Evolutionary conservation across 2,113 vertebrate species (phyloP).

Genomic region (Rhipidura dahli): DNA sequence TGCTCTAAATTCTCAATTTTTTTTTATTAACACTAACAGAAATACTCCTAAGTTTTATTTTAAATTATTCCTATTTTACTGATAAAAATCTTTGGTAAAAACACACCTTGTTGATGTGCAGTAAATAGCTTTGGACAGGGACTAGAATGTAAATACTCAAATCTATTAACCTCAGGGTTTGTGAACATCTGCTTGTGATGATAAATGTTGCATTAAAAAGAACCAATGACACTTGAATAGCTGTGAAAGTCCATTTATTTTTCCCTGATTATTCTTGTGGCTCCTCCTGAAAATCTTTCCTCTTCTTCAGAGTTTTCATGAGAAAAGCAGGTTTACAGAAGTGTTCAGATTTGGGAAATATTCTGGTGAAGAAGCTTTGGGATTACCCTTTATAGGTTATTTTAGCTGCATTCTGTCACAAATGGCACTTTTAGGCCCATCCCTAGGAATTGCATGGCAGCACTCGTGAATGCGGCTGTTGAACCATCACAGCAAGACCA

Average conservation of each 20-base stretch:
- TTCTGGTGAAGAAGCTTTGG: not conserved
- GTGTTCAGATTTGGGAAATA: not conserved
- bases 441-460: not conserved
- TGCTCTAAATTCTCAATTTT: not conserved
- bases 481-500: not conserved
- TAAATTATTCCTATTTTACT: not conserved
- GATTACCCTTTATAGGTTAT: not conserved
- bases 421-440: not conserved
- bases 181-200: not conserved
- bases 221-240: not conserved
- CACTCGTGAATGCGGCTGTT: fast-evolving
- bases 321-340: not conserved
- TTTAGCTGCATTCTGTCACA: not conserved
- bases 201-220: not conserved
- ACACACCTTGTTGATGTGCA: not conserved
- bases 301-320: not conserved
- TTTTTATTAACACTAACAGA: not conserved
- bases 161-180: not conserved
- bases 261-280: not conserved
- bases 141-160: not conserved
- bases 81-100: not conserved
- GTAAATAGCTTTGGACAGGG: not conserved
- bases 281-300: not conserved
- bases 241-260: not conserved
- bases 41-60: not conserved